Evolutionary conservation across 64 coral and sea anemone species (phyloP), one percentile per base, ranked within the genome.

Genomic region (Orbicella faveolata): DNA sequence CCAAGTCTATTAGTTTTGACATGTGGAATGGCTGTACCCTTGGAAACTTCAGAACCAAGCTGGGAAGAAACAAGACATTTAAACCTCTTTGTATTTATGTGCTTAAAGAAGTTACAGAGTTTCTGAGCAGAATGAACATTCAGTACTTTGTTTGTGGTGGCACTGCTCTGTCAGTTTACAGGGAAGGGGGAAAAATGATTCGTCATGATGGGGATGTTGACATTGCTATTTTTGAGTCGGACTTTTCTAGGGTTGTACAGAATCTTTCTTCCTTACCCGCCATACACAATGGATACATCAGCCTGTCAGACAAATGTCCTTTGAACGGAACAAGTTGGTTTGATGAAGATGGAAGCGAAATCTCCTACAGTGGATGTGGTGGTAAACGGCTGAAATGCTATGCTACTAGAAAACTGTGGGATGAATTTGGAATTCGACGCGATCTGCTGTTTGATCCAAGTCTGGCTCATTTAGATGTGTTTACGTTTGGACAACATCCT

Each of bases 51-150:
- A 79, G 52, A 4, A 8, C 77, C 48, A 79, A 79, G n/a, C 48
- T 79, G 51, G 77, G 77, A 30, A 21, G 61, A 79, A 79, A 79
- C 25, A 79, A 33, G 25, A 26, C 52, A 26, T 79, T 79, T 11
- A 79, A 79, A 61, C 77, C 77, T 79, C 7, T 79, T 61, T 79
- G 77, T 79, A 15, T 79, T 33, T 79, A 79, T 79, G 21, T 79
- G 1, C 77, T 79, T 54, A 57, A 79, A 59, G 23, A 79, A 26
- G 77, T 79, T n/a, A 57, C 52, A 11, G 51, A 79, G 77, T 79
- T 25, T 55, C 51, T 79, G 51, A 79, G 77, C 34, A 17, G 13
- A 16, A 59, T 79, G 8, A 30, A 79, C n/a, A 15, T 79, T 3
- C 51, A 79, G n/a, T 79, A 79, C 51, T 21, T 59, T 12, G 48